Evolutionary conservation across 1,140 invertebrate species (phyloP).

Genomic region (Lanistes nyassanus): DNA sequence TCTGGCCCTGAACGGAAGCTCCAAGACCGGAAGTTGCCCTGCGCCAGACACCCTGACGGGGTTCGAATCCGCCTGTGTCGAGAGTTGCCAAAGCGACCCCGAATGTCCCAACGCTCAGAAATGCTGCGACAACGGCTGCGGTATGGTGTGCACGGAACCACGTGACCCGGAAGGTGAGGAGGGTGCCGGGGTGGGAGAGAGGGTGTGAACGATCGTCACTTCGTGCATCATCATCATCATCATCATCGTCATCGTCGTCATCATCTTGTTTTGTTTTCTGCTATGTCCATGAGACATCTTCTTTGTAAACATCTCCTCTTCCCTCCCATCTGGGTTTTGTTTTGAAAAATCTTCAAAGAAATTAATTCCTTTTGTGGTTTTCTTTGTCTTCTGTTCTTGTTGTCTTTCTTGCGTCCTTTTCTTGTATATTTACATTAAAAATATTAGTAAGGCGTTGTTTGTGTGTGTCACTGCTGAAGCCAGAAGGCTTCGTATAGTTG

Average conservation of each 20-base stretch:
- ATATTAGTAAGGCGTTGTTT: no score
- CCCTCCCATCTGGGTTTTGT: not conserved
- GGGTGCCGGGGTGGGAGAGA: not conserved
- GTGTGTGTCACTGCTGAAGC: no score
- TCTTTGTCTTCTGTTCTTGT: no score
- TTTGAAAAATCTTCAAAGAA: no score
- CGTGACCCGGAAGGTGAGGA: not conserved
- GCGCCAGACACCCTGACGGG: not conserved
- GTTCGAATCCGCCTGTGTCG: constrained; percentile 19
- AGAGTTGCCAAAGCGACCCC: constrained; percentile 3
- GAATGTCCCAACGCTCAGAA: constrained; percentile 16
- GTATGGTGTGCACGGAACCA: constrained; percentile 12
- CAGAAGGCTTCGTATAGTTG: no score
- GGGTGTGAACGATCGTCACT: no score
- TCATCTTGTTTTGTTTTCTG: not conserved
- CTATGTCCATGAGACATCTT: not conserved
- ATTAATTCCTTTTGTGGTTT: no score
- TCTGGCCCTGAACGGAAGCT: not conserved
- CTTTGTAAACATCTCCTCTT: not conserved
- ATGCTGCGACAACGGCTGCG: constrained; percentile 22
- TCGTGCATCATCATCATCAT: no score
- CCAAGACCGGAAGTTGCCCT: constrained; percentile 11
- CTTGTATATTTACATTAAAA: no score
- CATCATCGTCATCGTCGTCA: not conserved
- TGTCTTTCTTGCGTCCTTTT: no score